Evolutionary conservation across 2,888 invertebrate genomes (phyloP).

Genomic region (Argyra leucocephala): DNA sequence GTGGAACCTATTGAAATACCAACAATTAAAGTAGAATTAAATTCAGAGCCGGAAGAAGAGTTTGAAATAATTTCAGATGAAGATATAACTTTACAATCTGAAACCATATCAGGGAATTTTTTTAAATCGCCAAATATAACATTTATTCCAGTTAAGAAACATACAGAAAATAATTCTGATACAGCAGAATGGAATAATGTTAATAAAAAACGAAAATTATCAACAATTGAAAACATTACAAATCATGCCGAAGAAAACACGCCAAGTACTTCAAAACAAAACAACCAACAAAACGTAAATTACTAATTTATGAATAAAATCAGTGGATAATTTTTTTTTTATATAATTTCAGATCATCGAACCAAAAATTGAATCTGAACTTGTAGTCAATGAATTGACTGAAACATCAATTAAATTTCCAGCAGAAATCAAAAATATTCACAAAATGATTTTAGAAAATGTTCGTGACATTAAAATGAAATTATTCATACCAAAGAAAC

Average conservation of each 20-base stretch:
- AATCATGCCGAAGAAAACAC: not conserved
- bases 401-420: not conserved
- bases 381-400: not conserved
- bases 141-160: not conserved
- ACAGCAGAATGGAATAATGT: not conserved
- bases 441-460: slow-evolving; percentile 3
- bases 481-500: not conserved
- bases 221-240: not conserved
- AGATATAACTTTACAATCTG: not conserved
- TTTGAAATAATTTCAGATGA: not conserved
- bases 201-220: no score
- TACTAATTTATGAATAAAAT: no score
- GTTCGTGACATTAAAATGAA: not conserved
- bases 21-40: not conserved
- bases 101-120: not conserved
- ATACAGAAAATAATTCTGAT: not conserved
- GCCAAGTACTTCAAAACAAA: no score
- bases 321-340: no score
- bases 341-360: not conserved
- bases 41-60: not conserved
- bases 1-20: not conserved
- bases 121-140: not conserved
- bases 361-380: not conserved
- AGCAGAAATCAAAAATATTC: not conserved
- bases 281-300: no score